phyloP scores from a whole-genome alignment of 1,140 invertebrate species.

The Orchestia grillus region DNA sequence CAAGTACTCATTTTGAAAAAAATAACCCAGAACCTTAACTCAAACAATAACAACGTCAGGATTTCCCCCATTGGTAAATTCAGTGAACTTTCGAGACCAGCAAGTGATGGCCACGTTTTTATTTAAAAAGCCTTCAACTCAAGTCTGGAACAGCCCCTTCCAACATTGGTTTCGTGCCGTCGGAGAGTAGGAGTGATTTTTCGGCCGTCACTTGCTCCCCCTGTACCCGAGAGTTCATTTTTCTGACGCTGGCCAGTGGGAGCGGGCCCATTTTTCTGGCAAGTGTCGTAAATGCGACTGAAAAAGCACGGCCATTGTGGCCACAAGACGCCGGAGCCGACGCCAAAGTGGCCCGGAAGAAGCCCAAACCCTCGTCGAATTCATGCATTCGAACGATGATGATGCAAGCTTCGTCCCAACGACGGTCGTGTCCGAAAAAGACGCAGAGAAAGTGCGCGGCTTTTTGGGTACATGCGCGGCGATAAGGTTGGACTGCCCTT shows the following conservation, averaged over 20 bases:
- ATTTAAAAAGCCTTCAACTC: neutral
- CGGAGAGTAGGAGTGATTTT: neutral
- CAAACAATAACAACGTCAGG: neutral
- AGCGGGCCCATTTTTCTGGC: constrained; percentile 28
- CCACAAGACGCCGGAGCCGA: neutral
- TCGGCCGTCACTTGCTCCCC: neutral
- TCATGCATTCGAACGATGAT: neutral
- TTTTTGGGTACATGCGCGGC: neutral
- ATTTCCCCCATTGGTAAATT: neutral
- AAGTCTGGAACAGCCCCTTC: neutral
- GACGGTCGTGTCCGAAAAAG: neutral
- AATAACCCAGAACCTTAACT: neutral
- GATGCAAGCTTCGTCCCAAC: neutral
- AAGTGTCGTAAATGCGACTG: constrained; percentile 12
- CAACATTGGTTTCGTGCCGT: neutral
- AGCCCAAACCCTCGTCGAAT: neutral
- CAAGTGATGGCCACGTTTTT: neutral
- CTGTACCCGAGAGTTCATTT: constrained; percentile 11
- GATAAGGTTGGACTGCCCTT: neutral
- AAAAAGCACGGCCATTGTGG: neutral
- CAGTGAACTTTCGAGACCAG: neutral
- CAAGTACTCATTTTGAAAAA: neutral
- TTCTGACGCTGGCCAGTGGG: neutral
- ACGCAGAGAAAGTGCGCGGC: too few relatives aligned
- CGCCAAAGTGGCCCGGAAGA: neutral